Evolutionary conservation across 2,797 vertebrate genomes (phyloP).

Genomic region (Eremophila alpestris): DNA sequence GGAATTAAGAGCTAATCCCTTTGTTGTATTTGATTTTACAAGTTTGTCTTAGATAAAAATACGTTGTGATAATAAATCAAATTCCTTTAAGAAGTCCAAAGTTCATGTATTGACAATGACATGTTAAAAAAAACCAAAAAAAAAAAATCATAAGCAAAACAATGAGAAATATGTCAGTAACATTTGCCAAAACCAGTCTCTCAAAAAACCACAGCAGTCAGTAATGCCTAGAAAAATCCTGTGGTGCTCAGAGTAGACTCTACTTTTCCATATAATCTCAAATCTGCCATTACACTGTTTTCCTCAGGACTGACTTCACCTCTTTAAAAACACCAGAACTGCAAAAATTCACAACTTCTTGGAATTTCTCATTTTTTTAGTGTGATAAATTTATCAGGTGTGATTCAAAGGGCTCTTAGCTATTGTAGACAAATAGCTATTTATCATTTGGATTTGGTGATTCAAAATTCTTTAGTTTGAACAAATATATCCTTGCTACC

Average conservation of each 20-base stretch:
- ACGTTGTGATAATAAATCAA: neutral
- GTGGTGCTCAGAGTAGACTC: neutral
- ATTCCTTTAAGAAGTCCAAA: neutral
- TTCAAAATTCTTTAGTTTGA: neutral
- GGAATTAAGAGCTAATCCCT: neutral
- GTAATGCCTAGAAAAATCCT: neutral
- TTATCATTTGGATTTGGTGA: neutral
- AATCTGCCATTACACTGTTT: neutral
- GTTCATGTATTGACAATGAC: neutral
- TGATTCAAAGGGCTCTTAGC: neutral
- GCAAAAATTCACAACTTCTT: neutral
- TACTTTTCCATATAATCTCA: neutral
- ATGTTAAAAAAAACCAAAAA: neutral
- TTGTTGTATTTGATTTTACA: neutral
- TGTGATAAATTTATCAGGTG: neutral
- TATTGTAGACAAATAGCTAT: neutral
- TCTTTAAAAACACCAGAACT: neutral
- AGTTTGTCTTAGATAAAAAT: neutral
- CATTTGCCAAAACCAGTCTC: neutral
- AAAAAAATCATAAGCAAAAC: neutral
- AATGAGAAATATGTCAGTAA: neutral
- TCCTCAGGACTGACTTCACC: neutral
- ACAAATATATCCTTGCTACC: neutral
- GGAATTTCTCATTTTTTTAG: neutral
- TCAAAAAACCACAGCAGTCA: neutral